phyloP scores from a whole-genome alignment of 2,888 invertebrate species.

The Coecobrya sp. region DNA sequence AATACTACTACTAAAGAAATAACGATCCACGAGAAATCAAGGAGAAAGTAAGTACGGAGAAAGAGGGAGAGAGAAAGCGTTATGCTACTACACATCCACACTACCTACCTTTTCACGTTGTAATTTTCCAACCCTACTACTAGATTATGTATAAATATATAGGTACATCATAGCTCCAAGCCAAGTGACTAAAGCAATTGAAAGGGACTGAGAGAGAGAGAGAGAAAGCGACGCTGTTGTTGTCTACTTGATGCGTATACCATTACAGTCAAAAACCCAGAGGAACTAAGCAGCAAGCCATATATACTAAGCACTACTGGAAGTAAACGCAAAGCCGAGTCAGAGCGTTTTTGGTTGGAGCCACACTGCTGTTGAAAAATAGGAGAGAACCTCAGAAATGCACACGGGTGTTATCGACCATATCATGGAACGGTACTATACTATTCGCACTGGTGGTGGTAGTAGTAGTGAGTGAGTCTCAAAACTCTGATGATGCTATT shows the following conservation, averaged over 20 bases:
- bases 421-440: conserved; percentile 23
- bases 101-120: background rate
- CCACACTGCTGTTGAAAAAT: conserved; percentile 11
- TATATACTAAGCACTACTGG: background rate
- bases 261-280: conserved; percentile 12
- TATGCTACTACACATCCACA: background rate
- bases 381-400: conserved; percentile 15
- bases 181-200: conserved; percentile 54
- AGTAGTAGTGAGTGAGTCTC: background rate
- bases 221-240: conserved; percentile 49
- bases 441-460: background rate
- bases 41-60: conserved; percentile 56
- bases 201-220: conserved; percentile 50
- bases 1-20: conserved; percentile 38
- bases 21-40: conserved; percentile 63
- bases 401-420: conserved; percentile 78
- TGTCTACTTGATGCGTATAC: conserved; percentile 59
- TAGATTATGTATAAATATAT: background rate
- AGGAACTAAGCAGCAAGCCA: conserved; percentile 41
- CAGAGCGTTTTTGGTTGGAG: background rate
- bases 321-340: background rate
- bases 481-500: background rate
- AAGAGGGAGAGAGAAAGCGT: background rate
- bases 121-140: conserved; percentile 1
- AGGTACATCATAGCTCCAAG: conserved; percentile 31